Evolutionary conservation across 2,113 vertebrate species (phyloP).

Genomic region (Pterocles gutturalis): DNA sequence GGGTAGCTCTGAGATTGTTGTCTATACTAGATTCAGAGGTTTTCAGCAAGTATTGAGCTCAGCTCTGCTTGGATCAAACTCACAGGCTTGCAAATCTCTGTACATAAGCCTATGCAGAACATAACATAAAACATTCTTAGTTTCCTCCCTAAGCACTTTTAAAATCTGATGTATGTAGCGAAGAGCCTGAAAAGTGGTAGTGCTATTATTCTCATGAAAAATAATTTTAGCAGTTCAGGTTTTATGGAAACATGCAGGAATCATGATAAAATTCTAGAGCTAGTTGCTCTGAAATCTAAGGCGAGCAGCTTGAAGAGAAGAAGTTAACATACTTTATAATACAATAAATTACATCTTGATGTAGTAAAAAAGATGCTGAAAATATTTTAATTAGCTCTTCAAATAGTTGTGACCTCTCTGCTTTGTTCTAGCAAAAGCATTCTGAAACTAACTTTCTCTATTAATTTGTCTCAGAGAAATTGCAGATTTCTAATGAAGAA

Average conservation of each 20-base stretch:
- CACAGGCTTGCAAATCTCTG: background rate
- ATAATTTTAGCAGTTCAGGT: background rate
- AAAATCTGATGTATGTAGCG: background rate
- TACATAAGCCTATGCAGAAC: background rate
- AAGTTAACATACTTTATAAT: background rate
- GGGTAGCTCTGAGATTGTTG: background rate
- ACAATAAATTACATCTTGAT: background rate
- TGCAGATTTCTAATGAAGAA: background rate
- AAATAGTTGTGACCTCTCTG: background rate
- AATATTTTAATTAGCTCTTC: background rate
- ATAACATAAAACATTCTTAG: background rate
- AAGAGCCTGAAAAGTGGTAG: background rate
- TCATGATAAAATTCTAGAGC: background rate
- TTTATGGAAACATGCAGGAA: background rate
- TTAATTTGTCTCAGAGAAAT: background rate
- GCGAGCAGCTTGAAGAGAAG: background rate
- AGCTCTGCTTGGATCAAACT: background rate
- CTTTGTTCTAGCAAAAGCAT: background rate
- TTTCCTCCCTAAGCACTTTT: background rate
- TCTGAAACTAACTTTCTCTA: background rate
- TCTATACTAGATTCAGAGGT: background rate
- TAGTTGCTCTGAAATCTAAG: background rate
- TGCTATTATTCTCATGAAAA: background rate
- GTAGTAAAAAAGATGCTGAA: background rate
- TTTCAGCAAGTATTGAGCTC: accelerated